Evolutionary conservation across 2,113 vertebrate species (phyloP), one percentile per base, ranked within the genome.

Genomic region (Prionailurus viverrinus): DNA sequence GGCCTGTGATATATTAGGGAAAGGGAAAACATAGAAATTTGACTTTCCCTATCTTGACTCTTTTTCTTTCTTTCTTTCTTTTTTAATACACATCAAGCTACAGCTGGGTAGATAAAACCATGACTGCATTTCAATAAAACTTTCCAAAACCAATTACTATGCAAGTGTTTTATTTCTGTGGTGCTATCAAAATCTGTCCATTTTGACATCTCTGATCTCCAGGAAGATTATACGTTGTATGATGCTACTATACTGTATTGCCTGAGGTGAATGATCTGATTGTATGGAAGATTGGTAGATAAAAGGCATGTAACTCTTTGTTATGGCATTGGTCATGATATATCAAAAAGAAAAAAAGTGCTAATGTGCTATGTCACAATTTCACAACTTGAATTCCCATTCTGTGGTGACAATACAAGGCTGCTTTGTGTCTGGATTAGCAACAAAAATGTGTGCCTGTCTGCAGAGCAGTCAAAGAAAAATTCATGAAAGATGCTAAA

Each of bases 251-350:
- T 82, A 33, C 55, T 89, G 68, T 98, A 96, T 98, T 98, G 97
- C 58, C 98, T 95, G 97, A 98, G 97, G 98, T 98, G 98, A 98
- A 97, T 97, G 98, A 98, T 98, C 98, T 98, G 97, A 98, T 98
- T 90, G 61, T 97, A 97, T 89, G 61, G 96, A 97, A 94, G 98
- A 98, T 98, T 89, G 55, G 73, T 97, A 98, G 98, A 97, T 98
- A 98, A 98, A 99, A 98, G 94, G 86, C 80, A 98, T 98, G 98
- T 98, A 96, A 98, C 74, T 81, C 71, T 89, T 97, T 98, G 98
- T 91, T 98, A 98, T 99, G 98, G 98, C 92, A 97, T 96, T 98
- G 98, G 97, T 98, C 98, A 98, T 99, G 99, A 98, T 99, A 99
- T 99, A 98, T 88, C 98, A 97, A 98, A 95, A 97, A 96, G 23